A percentile compares a stretch with the other conserved stretches of the same genome.
Conservation (phyloP, 2,113 vertebrate species). For the Hymenochirus boettgeri region DNA sequence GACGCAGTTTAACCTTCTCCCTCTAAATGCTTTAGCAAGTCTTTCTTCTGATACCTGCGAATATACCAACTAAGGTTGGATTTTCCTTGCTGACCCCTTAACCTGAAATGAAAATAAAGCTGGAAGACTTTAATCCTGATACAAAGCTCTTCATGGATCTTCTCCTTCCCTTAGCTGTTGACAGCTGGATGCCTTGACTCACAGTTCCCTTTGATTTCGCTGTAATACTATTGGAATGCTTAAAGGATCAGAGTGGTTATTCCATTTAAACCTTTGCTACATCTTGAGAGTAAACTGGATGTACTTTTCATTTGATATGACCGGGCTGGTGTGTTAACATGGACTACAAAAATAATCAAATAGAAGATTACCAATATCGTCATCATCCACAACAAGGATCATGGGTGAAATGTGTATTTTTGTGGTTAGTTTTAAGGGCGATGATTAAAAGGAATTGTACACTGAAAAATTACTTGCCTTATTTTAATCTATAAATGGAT, state of each 20-base stretch:
- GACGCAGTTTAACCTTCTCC: conserved; percentile 59
- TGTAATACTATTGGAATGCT: conserved; percentile 59
- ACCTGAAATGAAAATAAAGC: conserved; percentile 71
- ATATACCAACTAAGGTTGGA: conserved; percentile 61
- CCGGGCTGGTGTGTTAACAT: conserved; percentile 48
- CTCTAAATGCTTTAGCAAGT: conserved; percentile 50
- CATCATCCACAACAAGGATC: too few relatives aligned
- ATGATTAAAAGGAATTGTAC: too few relatives aligned
- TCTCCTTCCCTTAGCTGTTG: conserved; percentile 64
- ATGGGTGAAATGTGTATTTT: too few relatives aligned
- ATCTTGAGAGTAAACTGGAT: conserved; percentile 63
- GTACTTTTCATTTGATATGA: conserved; percentile 44
- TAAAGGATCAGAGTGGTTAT: conserved; percentile 57
- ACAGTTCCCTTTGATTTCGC: conserved; percentile 69
- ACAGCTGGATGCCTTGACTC: conserved; percentile 66
- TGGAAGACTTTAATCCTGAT: conserved; percentile 57
- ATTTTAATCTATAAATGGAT: too few relatives aligned
- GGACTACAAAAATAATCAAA: not conserved
- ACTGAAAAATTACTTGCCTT: too few relatives aligned
- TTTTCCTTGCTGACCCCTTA: conserved; percentile 69
- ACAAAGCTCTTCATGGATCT: conserved; percentile 46
- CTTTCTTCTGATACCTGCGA: conserved; percentile 63
- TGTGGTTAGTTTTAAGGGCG: too few relatives aligned
- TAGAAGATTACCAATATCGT: too few relatives aligned
- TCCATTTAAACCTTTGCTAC: conserved; percentile 55